Conservation (phyloP, 2,113 vertebrate genomes). For the Ammodytes dubius region DNA sequence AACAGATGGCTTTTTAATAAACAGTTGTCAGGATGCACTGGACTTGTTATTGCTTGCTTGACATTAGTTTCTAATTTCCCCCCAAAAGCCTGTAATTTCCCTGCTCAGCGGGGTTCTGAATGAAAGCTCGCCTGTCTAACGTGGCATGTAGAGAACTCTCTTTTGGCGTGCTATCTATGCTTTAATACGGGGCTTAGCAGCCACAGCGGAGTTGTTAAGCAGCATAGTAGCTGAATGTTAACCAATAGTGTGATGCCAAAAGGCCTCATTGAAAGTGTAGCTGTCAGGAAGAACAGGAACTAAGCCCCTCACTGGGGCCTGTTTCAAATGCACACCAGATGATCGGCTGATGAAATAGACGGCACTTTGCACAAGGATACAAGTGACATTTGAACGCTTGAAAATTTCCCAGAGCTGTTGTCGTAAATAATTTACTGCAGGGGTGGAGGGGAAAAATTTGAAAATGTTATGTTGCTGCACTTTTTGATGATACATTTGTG, state of each 20-base stretch:
- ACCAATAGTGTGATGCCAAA: slow-evolving; percentile 53
- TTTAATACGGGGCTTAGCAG: slow-evolving; percentile 69
- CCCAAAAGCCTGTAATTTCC: slow-evolving; percentile 30
- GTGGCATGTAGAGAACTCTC: slow-evolving; percentile 49
- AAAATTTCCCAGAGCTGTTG: slow-evolving; percentile 32
- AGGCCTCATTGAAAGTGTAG: slow-evolving; percentile 58
- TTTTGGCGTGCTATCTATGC: slow-evolving; percentile 47
- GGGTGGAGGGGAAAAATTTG: slow-evolving; percentile 30
- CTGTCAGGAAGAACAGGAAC: slow-evolving; percentile 56
- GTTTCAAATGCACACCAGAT: slow-evolving; percentile 43
- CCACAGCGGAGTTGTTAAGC: slow-evolving; percentile 66
- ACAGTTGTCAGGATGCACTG: slow-evolving; percentile 26
- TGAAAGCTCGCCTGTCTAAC: slow-evolving; percentile 45
- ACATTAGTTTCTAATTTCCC: slow-evolving; percentile 18
- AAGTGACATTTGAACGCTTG: slow-evolving; percentile 41
- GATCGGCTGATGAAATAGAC: slow-evolving; percentile 44
- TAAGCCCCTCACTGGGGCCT: slow-evolving; percentile 47
- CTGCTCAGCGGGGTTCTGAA: slow-evolving; percentile 30
- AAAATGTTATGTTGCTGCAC: slow-evolving; percentile 17
- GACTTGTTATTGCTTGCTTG: slow-evolving; percentile 22
- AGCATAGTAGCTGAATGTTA: slow-evolving; percentile 67
- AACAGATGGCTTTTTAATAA: background rate
- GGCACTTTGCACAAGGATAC: background rate
- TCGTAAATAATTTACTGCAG: slow-evolving; percentile 27
- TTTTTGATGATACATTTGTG: slow-evolving; percentile 31